These are phyloP conservation scores for Spatulosminthurus flaviceps DNA, from an alignment of 2,888 invertebrate genomes.

Conservation along the genomic window DNA sequence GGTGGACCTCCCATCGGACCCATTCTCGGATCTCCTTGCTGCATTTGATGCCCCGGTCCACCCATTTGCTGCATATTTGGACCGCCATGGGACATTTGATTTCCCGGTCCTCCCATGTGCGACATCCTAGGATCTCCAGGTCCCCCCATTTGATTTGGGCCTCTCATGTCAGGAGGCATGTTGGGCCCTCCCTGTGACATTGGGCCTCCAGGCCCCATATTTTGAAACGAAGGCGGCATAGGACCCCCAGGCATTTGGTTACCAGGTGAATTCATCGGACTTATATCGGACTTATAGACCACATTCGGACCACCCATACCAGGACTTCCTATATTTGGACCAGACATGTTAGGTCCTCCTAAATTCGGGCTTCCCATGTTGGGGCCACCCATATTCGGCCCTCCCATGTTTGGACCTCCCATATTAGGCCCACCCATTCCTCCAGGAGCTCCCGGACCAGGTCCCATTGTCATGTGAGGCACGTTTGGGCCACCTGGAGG, in stretches of 20 bases:
- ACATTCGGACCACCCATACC: conserved; percentile 48
- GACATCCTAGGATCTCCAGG: conserved; percentile 62
- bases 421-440: conserved; percentile 50
- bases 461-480: conserved; percentile 66
- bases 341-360: conserved; percentile 71
- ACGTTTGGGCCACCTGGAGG: conserved; percentile 62
- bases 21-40: conserved; percentile 68
- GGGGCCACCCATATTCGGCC: conserved; percentile 62
- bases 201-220: conserved; percentile 62
- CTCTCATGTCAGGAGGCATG: conserved; percentile 70
- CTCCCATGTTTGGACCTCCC: conserved; percentile 27
- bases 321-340: conserved; percentile 71
- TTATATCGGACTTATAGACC: not conserved
- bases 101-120: conserved; percentile 66
- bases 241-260: conserved; percentile 64
- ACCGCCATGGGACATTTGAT: not conserved
- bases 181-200: conserved; percentile 71
- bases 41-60: conserved; percentile 64
- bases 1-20: conserved; percentile 65
- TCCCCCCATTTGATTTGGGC: conserved; percentile 66
- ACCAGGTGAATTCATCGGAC: conserved; percentile 61
- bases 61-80: conserved; percentile 68
- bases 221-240: conserved; percentile 68
- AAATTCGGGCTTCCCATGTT: conserved; percentile 51
- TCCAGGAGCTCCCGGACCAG: conserved; percentile 64